Conservation (phyloP, 2,888 invertebrate species). For the Watsonalla cultraria region DNA sequence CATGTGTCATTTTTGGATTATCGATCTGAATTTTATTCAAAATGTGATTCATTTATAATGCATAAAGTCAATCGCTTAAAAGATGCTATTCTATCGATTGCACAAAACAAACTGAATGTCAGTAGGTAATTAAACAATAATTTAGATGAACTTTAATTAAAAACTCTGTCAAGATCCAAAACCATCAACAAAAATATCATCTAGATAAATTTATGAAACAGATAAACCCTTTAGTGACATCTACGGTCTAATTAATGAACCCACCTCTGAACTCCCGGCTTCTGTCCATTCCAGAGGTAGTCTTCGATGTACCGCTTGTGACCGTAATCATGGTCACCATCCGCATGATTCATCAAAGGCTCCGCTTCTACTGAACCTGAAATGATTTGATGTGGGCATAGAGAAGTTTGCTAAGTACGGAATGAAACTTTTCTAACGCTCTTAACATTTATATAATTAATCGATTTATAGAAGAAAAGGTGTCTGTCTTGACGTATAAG, state of each 20-base stretch:
- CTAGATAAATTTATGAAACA: neutral
- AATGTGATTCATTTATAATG: too few relatives aligned
- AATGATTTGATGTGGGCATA: conserved; percentile 19
- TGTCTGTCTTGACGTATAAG: too few relatives aligned
- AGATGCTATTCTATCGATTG: too few relatives aligned
- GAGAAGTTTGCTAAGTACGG: neutral
- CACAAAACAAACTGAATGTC: too few relatives aligned
- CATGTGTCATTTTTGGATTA: neutral
- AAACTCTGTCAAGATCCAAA: conserved; percentile 17
- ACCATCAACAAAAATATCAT: neutral
- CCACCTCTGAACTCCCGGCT: conserved; percentile 70
- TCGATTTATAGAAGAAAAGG: too few relatives aligned
- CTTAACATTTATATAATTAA: too few relatives aligned
- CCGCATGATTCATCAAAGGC: conserved; percentile 84
- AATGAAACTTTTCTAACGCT: too few relatives aligned
- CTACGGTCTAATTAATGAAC: conserved; percentile 12
- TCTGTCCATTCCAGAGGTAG: conserved; percentile 72
- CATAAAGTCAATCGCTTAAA: too few relatives aligned
- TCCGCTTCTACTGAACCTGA: conserved; percentile 84
- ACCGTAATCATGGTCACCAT: conserved; percentile 70
- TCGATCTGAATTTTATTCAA: too few relatives aligned
- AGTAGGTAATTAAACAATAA: too few relatives aligned
- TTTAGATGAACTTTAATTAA: neutral
- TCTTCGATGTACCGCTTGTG: conserved; percentile 72
- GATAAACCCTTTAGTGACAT: neutral